phyloP scores from a whole-genome alignment of 2,113 vertebrate genomes.

The Scomber japonicus region DNA sequence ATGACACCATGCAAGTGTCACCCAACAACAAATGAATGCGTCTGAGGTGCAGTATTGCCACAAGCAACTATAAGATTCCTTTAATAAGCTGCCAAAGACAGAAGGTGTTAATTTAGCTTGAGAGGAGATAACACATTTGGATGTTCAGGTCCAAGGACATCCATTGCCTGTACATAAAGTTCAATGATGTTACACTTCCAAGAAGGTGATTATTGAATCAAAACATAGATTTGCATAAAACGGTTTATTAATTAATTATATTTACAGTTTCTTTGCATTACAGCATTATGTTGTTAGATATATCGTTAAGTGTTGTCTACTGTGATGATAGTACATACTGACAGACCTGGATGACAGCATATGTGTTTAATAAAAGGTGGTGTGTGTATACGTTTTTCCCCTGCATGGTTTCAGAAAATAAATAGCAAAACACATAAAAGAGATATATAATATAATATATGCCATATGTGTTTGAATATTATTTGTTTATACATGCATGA shows the following conservation, averaged over 20 bases:
- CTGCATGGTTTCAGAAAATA: no score
- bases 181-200: not conserved
- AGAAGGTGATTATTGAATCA: not conserved
- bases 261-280: not conserved
- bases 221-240: not conserved
- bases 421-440: no score
- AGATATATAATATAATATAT: no score
- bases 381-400: no score
- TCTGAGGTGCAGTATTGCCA: constrained; percentile 2
- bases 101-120: constrained; percentile 30
- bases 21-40: not conserved
- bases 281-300: not conserved
- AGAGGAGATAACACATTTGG: constrained; percentile 16
- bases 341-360: not conserved
- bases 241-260: not conserved
- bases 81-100: constrained; percentile 28
- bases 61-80: not conserved
- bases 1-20: not conserved
- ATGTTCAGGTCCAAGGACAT: constrained; percentile 13
- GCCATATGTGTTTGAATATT: no score
- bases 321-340: not conserved
- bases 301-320: not conserved
- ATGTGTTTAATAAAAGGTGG: constrained; percentile 4
- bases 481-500: no score
- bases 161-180: not conserved